Percentiles rank a stretch among this genome's conserved stretches.
Conservation (phyloP, 2,888 invertebrate species). For the Liodrosophila aerea region DNA sequence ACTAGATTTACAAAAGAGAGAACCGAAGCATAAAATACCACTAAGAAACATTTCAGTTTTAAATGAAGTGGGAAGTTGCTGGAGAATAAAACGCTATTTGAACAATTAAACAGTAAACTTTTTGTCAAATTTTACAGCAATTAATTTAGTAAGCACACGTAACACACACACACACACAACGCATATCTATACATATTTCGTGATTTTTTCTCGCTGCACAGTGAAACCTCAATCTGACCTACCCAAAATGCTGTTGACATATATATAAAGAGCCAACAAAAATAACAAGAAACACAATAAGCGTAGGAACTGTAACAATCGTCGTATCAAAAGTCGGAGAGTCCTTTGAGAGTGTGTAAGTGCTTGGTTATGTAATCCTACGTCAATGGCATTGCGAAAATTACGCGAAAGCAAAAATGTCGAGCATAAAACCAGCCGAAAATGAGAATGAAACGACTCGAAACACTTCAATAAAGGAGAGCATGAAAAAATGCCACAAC, state of each 20-base stretch:
- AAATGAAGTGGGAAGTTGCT: too few species aligned
- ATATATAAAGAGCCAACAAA: slow-evolving; percentile 17
- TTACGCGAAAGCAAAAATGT: slow-evolving; percentile 41
- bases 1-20: too few species aligned
- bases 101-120: too few species aligned
- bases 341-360: slow-evolving; percentile 28
- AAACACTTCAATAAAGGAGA: slow-evolving; percentile 34
- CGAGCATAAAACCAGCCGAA: slow-evolving; percentile 37
- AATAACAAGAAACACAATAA: slow-evolving; percentile 4
- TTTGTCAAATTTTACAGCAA: too few species aligned
- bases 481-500: slow-evolving; percentile 15
- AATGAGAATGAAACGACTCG: slow-evolving; percentile 34
- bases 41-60: too few species aligned
- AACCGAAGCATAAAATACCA: too few species aligned
- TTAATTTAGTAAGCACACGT: too few species aligned
- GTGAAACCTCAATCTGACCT: slow-evolving; percentile 29
- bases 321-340: slow-evolving; percentile 4
- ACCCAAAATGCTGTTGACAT: slow-evolving; percentile 27
- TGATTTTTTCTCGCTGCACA: slow-evolving; percentile 11
- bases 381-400: slow-evolving; percentile 49
- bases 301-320: slow-evolving; percentile 15
- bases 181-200: slow-evolving; percentile 15
- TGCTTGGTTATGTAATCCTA: slow-evolving; percentile 41
- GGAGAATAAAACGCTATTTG: too few species aligned
- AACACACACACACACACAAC: background rate